phyloP scores from a whole-genome alignment of 2,797 vertebrate species.

The Loris lydekkerianus region DNA sequence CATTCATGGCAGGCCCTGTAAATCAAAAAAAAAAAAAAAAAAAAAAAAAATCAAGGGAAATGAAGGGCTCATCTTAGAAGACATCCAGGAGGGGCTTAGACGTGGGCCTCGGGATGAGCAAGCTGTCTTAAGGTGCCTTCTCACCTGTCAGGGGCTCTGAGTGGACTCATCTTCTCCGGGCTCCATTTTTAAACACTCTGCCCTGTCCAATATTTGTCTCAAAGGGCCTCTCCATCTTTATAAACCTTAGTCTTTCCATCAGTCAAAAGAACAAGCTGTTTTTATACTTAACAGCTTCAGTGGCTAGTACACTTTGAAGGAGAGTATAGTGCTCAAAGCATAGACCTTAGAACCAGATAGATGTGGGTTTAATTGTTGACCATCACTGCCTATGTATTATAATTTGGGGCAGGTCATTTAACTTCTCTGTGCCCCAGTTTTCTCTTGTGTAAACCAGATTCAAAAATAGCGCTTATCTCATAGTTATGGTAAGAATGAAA shows the following conservation, averaged over 20 bases:
- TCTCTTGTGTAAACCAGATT: neutral
- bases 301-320: neutral
- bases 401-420: neutral
- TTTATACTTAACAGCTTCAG: neutral
- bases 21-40: neutral
- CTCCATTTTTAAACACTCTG: neutral
- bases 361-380: neutral
- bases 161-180: neutral
- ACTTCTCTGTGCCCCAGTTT: conserved; percentile 25
- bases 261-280: neutral
- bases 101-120: neutral
- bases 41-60: neutral
- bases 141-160: neutral
- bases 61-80: neutral
- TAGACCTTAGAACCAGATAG: neutral
- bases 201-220: neutral
- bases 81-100: neutral
- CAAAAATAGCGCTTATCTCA: neutral
- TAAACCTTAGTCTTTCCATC: neutral
- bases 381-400: neutral
- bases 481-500: neutral
- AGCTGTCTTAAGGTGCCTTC: neutral
- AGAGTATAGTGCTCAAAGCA: neutral
- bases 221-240: neutral
- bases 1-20: neutral